These are phyloP conservation scores for Alloscopus bannaensis DNA, from an alignment of 2,888 invertebrate species.

Conservation along the genomic window DNA sequence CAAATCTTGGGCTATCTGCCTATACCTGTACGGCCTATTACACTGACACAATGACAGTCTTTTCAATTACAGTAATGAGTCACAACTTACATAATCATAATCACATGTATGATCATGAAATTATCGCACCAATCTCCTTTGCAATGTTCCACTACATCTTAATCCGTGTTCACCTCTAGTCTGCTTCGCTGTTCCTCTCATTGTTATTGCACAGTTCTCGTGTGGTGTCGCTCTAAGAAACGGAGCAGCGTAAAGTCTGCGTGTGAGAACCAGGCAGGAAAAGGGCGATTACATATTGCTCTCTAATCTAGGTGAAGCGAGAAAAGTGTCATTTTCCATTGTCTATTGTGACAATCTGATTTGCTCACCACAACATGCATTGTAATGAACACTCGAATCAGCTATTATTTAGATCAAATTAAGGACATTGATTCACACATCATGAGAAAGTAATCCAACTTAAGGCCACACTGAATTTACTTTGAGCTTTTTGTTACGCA, in stretches of 20 bases:
- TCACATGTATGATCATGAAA: conserved; percentile 47
- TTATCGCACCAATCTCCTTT: neutral
- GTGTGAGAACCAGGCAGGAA: conserved; percentile 30
- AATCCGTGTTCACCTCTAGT: too few species aligned
- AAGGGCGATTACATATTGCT: conserved; percentile 24
- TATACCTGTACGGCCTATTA: too few species aligned
- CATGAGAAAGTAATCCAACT: conserved; percentile 44
- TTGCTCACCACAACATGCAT: conserved; percentile 32
- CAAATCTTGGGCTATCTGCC: too few species aligned
- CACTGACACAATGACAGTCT: too few species aligned
- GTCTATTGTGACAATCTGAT: conserved; percentile 48
- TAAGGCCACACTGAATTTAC: too few species aligned
- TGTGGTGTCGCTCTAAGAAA: too few species aligned
- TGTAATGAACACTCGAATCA: conserved; percentile 26
- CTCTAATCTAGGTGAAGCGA: conserved; percentile 30
- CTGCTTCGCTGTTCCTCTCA: too few species aligned
- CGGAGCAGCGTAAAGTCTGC: neutral
- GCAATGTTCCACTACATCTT: conserved; percentile 2
- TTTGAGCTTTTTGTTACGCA: too few species aligned
- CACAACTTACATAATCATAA: conserved; percentile 38
- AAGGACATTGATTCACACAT: conserved; percentile 49
- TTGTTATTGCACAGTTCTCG: too few species aligned
- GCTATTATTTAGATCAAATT: conserved; percentile 47
- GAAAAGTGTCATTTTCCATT: conserved; percentile 44
- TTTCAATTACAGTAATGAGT: conserved; percentile 15